Percentiles rank a stretch among this genome's conserved stretches.
Evolutionary conservation across 2,113 vertebrate genomes (phyloP).

Genomic region (Cygnus atratus): DNA sequence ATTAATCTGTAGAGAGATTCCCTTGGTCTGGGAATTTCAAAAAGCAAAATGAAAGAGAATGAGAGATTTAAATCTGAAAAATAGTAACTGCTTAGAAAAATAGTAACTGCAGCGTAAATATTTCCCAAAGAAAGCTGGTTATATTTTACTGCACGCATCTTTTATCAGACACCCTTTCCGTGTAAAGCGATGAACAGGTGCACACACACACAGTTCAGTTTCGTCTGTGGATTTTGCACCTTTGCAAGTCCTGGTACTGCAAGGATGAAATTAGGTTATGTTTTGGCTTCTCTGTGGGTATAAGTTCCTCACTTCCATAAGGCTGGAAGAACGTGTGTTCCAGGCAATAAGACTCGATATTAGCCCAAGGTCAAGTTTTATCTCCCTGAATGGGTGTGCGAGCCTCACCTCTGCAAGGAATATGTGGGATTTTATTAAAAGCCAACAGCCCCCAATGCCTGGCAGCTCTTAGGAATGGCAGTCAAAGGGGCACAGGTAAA

Average conservation of each 20-base stretch:
- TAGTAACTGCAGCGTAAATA: background rate
- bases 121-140: background rate
- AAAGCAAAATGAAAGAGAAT: constrained; percentile 62
- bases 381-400: background rate
- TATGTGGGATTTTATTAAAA: background rate
- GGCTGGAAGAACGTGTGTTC: background rate
- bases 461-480: background rate
- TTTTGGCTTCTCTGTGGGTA: background rate
- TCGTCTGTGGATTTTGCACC: background rate
- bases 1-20: constrained; percentile 45
- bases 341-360: background rate
- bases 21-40: constrained; percentile 37
- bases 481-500: background rate
- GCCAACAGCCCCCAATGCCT: background rate
- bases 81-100: constrained; percentile 11
- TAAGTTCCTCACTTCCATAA: background rate
- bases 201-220: background rate
- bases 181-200: background rate
- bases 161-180: background rate
- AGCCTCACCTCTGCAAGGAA: background rate
- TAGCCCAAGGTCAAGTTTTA: background rate
- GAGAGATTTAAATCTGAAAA: constrained; percentile 46
- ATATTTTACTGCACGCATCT: background rate
- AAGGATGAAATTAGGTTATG: background rate
- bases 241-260: background rate